Conservation (phyloP, 2,113 vertebrate species). For the Anguilla rostrata region DNA sequence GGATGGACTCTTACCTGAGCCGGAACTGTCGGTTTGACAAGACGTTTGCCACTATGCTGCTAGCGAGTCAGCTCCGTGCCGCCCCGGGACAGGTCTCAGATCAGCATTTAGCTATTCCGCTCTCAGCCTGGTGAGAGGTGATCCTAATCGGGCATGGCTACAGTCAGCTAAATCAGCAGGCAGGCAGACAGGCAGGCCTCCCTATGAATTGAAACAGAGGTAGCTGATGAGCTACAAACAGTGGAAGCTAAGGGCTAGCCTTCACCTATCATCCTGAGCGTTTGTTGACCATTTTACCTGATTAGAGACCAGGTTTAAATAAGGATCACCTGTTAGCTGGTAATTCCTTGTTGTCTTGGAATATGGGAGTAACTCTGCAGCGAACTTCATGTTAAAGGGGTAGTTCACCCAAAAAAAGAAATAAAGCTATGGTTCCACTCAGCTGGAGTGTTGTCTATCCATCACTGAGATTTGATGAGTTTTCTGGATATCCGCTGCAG, state of each 20-base stretch:
- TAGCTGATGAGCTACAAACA: not conserved
- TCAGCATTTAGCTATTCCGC: slow-evolving; percentile 24
- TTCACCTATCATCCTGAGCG: not conserved
- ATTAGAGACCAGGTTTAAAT: not conserved
- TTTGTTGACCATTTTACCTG: no score
- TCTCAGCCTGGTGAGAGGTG: slow-evolving; percentile 45
- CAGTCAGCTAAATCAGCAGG: not conserved
- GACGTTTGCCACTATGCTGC: no score
- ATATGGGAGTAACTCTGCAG: not conserved
- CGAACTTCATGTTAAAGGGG: no score
- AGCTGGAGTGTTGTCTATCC: no score
- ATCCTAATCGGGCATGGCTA: not conserved
- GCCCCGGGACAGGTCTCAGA: not conserved
- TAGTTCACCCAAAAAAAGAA: no score
- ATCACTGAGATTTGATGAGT: no score
- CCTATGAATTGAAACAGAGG: not conserved
- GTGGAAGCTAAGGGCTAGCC: not conserved
- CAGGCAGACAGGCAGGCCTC: no score
- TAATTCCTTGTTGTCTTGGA: not conserved
- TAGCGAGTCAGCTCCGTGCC: not conserved
- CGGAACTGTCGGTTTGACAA: not conserved
- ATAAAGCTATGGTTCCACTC: no score
- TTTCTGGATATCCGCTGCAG: no score
- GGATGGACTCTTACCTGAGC: slow-evolving; percentile 27
- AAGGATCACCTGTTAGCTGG: not conserved